Base-by-base conservation (phyloP, 2,888 invertebrate genomes). In the Mesorhabditis spiculigera region DNA sequence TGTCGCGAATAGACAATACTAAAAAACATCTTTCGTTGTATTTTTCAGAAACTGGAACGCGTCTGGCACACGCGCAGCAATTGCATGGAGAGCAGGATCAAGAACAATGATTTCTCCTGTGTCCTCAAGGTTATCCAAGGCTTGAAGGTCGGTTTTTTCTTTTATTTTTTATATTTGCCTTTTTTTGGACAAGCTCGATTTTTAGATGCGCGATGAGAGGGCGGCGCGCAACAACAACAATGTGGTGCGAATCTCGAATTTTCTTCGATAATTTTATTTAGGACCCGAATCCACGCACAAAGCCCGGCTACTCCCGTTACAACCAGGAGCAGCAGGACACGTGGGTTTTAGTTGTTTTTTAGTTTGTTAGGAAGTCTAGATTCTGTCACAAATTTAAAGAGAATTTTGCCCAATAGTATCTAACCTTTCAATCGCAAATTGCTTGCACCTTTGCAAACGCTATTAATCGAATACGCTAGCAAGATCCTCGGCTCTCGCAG, bases 251-350 rank as follows among this genome's bases (percentile, higher is more conserved):
- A 13, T 13, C 43, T 65, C 43, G 5, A 28, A 65, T 50, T 50
- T 13, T 50, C 3, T 50, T 50, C 10, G 28, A 28, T 28, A 28
- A 28, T 50, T 50, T 50, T 8, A 13, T 50, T 50, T 8, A 8
- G 13, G 50, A 13, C 50, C 13, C 65, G 50, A 74, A 65, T 45
- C 76, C 63, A 13, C 50, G 50, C 50, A 50, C 8, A 2, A 28
- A 65, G 45, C 69, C 76, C 5, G 82, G 86, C 28, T 98, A 98
- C 88, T 97, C 94, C 90, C 92, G 98, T 90, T 98, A 98, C 89
- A 96, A 96, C 91, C 98, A 98, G 89, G 98, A 98, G 90, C 90
- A 94, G 85, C 97, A 97, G 87, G 92, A 74, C 41, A 74, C 72
- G 62, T 28, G 28, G 28, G 28, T 28, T 28, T 28, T 28, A 44